phyloP scores from a whole-genome alignment of 2,797 vertebrate species.

The Astyanax mexicanus region DNA sequence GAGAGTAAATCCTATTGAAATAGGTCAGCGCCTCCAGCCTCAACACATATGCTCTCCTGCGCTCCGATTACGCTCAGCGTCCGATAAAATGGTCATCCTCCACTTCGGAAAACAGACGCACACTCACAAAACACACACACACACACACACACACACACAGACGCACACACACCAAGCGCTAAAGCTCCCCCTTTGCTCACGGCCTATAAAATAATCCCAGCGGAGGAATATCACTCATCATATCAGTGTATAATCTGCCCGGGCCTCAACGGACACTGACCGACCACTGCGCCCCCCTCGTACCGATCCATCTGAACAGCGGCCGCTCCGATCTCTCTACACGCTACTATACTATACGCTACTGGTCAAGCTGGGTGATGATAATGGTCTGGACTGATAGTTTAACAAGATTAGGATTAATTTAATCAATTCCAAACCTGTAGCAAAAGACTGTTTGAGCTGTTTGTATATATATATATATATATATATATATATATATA shows the following conservation, averaged over 20 bases:
- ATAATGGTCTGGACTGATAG: too few relatives aligned
- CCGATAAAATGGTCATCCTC: not conserved
- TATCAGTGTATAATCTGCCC: not conserved
- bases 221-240: not conserved
- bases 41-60: not conserved
- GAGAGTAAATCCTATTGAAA: constrained; percentile 49
- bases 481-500: too few relatives aligned
- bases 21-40: constrained; percentile 39
- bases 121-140: too few relatives aligned
- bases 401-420: too few relatives aligned
- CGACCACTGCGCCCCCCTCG: too few relatives aligned
- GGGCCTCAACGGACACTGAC: not conserved
- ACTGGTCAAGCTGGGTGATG: too few relatives aligned
- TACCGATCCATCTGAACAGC: not conserved
- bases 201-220: not conserved
- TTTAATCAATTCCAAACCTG: too few relatives aligned
- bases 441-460: too few relatives aligned
- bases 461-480: too few relatives aligned
- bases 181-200: not conserved
- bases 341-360: too few relatives aligned
- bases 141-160: too few relatives aligned
- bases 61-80: constrained; percentile 7
- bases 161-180: too few relatives aligned
- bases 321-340: not conserved
- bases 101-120: not conserved